Evolutionary conservation across 2,797 vertebrate species (phyloP), one percentile per base, ranked within the genome.

Genomic region (Melanotaenia parkinsoni): DNA sequence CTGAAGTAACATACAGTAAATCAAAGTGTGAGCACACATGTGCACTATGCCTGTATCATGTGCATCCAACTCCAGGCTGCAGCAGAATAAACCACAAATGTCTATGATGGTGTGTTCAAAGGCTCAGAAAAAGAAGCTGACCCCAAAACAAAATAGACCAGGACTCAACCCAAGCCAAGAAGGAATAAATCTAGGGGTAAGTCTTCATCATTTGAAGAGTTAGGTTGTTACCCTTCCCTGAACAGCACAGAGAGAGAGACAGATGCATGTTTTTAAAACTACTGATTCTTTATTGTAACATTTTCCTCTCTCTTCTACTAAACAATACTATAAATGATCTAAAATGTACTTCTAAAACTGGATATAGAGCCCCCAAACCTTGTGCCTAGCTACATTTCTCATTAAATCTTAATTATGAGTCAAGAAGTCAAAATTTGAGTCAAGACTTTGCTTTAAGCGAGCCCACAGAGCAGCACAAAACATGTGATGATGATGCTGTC

Each of bases 31-130:
- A 67, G 18, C 5, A 58, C 58, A 47, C 16, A 18, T 20, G 3
- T 0, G 12, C 26, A 9, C 63, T 7, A 24, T 63, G 37, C 66
- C 58, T 53, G 47, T 56, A 38, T 65, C 18, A 45, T 0, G 40
- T 53, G 62, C 38, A 35, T 47, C 56, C 35, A 68, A 24, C 50
- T 64, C 22, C 50, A 70, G 24, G 30, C 50, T 62, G 40, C 12
- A 47, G 60, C 28, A 63, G 40, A 54, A 51, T 63, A 33, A 60
- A 32, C 70, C 8, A 67, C 22, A 40, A 14, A 67, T 45, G 28
- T 63, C 58, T 32, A n/a, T 30, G 26, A 56, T 56, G 26, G 6
- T 56, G 53, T 56, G 53, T 30, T 56, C 53, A 56, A 56, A 56
- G 24, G 53, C 53, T 54, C 24, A 54, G 14, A 16, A 28, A 56